These are phyloP conservation scores for Prochilodus magdalenae DNA, from an alignment of 2,113 vertebrate genomes.

Conservation along the genomic window DNA sequence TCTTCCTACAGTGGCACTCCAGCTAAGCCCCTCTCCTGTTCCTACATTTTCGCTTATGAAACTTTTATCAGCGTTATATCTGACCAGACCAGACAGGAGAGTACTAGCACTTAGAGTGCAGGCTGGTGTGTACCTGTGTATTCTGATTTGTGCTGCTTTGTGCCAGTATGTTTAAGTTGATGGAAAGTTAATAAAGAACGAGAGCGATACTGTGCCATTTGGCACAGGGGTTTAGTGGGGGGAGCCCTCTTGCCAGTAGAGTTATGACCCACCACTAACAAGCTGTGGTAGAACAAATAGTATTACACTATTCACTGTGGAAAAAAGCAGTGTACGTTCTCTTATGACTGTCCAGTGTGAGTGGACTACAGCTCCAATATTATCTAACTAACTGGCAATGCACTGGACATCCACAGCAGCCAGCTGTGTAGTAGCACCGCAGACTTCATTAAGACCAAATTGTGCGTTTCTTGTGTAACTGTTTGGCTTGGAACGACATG, in stretches of 20 bases:
- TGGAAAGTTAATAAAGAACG: slow-evolving; percentile 16
- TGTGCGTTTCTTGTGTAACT: neutral
- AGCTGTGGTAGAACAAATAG: slow-evolving; percentile 33
- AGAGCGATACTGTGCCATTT: too few relatives aligned
- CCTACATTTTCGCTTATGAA: too few relatives aligned
- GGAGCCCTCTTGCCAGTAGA: too few relatives aligned
- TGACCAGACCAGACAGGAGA: neutral
- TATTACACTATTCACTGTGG: slow-evolving; percentile 30
- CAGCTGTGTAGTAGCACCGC: neutral
- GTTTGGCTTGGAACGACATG: neutral
- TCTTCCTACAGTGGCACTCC: neutral
- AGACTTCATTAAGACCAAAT: slow-evolving; percentile 11
- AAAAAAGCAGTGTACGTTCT: slow-evolving; percentile 33
- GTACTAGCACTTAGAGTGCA: slow-evolving; percentile 10
- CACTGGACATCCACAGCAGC: slow-evolving; percentile 15
- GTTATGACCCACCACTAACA: slow-evolving; percentile 29
- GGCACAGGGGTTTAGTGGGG: too few relatives aligned
- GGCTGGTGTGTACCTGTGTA: slow-evolving; percentile 9
- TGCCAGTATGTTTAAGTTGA: slow-evolving; percentile 27
- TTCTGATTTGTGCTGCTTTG: slow-evolving; percentile 28
- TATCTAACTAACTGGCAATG: slow-evolving; percentile 41
- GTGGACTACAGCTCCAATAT: slow-evolving; percentile 3
- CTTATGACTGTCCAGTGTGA: slow-evolving; percentile 35
- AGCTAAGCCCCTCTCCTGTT: neutral
- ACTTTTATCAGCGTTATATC: neutral